phyloP scores from a whole-genome alignment of 1,140 invertebrate genomes.

The Manduca sexta region DNA sequence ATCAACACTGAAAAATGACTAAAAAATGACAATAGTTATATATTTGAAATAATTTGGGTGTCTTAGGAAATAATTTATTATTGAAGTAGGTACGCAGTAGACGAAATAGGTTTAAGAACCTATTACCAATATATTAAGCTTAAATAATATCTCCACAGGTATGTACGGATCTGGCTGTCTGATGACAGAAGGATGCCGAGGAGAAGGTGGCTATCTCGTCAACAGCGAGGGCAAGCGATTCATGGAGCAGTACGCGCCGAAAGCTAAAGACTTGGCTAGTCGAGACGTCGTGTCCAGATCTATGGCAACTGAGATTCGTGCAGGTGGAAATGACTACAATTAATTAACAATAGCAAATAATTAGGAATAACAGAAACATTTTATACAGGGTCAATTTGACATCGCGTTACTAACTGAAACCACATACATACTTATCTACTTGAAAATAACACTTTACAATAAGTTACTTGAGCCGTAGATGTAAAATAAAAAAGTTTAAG shows the following conservation, averaged over 20 bases:
- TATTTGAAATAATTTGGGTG: too few species aligned
- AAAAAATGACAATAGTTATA: too few species aligned
- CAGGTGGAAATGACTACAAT: conserved; percentile 76
- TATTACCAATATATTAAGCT: background rate
- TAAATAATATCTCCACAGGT: too few species aligned
- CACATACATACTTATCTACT: too few species aligned
- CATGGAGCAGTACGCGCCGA: conserved; percentile 99
- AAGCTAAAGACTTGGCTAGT: conserved; percentile 98
- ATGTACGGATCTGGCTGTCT: conserved; percentile 98
- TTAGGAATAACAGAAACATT: background rate
- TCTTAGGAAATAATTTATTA: too few species aligned
- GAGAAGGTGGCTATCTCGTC: conserved; percentile 97
- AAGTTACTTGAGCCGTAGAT: too few species aligned
- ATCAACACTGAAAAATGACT: too few species aligned
- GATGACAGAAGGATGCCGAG: conserved; percentile 96
- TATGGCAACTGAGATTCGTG: conserved; percentile 97
- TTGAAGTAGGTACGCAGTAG: too few species aligned
- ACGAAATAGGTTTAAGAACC: too few species aligned
- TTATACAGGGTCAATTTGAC: background rate
- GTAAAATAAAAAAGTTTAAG: too few species aligned
- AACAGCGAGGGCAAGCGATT: conserved; percentile 97
- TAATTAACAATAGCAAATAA: background rate
- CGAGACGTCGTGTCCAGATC: conserved; percentile 97
- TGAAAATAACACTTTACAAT: too few species aligned
- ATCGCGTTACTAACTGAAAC: too few species aligned